Conservation (phyloP, 2,113 vertebrate genomes). For the Mungos mungo region DNA sequence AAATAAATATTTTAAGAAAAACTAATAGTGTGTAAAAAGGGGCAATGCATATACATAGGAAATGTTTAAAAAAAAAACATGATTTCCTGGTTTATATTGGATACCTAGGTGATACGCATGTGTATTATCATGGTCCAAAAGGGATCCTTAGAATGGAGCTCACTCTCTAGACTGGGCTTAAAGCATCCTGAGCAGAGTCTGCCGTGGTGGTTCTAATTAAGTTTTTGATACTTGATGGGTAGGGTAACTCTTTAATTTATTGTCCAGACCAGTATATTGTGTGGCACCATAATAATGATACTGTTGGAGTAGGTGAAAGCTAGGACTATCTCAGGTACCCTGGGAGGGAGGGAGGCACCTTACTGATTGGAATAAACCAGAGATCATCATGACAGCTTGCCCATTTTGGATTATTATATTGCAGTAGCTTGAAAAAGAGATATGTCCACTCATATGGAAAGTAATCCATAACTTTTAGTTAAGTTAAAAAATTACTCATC, state of each 20-base stretch:
- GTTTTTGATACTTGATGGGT: not conserved
- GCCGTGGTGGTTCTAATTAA: not conserved
- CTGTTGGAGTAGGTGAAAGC: not conserved
- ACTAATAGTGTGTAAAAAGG: not conserved
- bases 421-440: not conserved
- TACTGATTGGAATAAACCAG: not conserved
- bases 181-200: not conserved
- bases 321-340: not conserved
- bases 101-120: not conserved
- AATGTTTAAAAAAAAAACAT: not conserved
- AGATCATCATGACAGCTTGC: not conserved
- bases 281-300: not conserved
- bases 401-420: not conserved
- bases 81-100: not conserved
- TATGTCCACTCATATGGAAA: not conserved
- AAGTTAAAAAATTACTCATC: not conserved
- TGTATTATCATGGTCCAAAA: not conserved
- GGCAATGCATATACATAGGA: not conserved
- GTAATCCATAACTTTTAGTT: not conserved
- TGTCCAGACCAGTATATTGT: not conserved
- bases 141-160: not conserved
- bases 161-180: not conserved
- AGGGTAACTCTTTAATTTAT: not conserved
- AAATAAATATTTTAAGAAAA: constrained; percentile 8
- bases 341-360: not conserved